These are phyloP conservation scores for Antigone vipio DNA, from an alignment of 2,113 vertebrate species.

Conservation along the genomic window DNA sequence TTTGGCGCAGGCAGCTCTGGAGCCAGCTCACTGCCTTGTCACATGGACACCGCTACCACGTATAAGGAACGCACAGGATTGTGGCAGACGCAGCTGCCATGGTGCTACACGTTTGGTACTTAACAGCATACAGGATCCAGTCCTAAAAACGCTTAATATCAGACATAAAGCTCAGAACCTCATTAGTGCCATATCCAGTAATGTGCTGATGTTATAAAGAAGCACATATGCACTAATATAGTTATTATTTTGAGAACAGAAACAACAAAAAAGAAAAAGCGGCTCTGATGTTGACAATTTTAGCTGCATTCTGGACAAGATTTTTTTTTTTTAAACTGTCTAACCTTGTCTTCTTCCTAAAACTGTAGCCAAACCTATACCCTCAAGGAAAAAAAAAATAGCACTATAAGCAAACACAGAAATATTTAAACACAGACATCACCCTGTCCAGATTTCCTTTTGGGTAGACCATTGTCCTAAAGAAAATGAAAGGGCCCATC, in stretches of 20 bases:
- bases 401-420: neutral
- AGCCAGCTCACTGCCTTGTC: slow-evolving; percentile 32
- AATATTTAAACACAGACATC: slow-evolving; percentile 6
- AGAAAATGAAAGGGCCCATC: neutral
- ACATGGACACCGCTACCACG: neutral
- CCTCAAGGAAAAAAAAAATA: neutral
- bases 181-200: neutral
- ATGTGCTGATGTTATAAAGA: neutral
- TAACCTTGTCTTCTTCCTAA: neutral
- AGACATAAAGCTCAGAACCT: neutral
- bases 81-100: slow-evolving; percentile 17
- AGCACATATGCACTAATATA: neutral
- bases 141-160: neutral
- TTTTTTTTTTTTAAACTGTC: neutral
- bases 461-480: neutral
- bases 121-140: neutral
- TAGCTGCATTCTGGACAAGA: neutral
- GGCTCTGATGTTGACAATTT: neutral
- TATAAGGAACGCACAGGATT: neutral
- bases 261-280: neutral
- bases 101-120: neutral
- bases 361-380: neutral
- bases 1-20: neutral
- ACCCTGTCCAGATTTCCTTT: neutral
- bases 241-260: neutral